A percentile compares a stretch with the other conserved stretches of the same genome.
Conservation (phyloP, 2,797 vertebrate species). For the Cynodonichthys magdalenae region DNA sequence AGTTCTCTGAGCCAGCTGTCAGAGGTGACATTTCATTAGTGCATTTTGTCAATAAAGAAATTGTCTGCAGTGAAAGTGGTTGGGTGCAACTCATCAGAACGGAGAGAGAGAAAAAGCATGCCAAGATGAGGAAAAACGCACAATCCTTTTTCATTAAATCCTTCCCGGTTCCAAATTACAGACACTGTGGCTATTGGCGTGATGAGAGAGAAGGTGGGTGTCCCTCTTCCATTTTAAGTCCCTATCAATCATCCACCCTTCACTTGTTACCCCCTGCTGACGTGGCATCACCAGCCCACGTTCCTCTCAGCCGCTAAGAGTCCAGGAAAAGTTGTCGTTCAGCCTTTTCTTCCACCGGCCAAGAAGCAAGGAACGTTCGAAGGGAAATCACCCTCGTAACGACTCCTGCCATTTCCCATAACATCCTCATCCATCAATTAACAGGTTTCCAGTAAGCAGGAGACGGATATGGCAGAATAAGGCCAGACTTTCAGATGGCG, state of each 20-base stretch:
- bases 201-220: constrained; percentile 65
- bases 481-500: constrained; percentile 66
- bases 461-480: constrained; percentile 82
- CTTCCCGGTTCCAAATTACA: constrained; percentile 83
- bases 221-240: constrained; percentile 83
- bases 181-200: constrained; percentile 69
- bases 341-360: constrained; percentile 79
- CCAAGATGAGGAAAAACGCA: constrained; percentile 75
- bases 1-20: constrained; percentile 87
- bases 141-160: constrained; percentile 89
- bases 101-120: constrained; percentile 42
- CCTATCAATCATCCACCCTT: constrained; percentile 87
- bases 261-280: constrained; percentile 45
- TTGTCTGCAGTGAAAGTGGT: constrained; percentile 81
- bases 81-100: constrained; percentile 60
- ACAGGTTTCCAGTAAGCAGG: constrained; percentile 81
- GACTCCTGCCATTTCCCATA: constrained; percentile 88
- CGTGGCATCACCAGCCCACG: constrained; percentile 46
- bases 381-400: constrained; percentile 89
- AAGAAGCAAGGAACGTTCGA: constrained; percentile 85
- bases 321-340: constrained; percentile 68
- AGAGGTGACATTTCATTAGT: constrained; percentile 95
- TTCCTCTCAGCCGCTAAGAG: constrained; percentile 64
- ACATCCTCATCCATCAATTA: constrained; percentile 93
- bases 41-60: constrained; percentile 93